A percentile compares a stretch with the other conserved stretches of the same genome.
These are phyloP conservation scores for Eupristina koningsbergeri DNA, from an alignment of 1,140 invertebrate species.

Conservation along the genomic window DNA sequence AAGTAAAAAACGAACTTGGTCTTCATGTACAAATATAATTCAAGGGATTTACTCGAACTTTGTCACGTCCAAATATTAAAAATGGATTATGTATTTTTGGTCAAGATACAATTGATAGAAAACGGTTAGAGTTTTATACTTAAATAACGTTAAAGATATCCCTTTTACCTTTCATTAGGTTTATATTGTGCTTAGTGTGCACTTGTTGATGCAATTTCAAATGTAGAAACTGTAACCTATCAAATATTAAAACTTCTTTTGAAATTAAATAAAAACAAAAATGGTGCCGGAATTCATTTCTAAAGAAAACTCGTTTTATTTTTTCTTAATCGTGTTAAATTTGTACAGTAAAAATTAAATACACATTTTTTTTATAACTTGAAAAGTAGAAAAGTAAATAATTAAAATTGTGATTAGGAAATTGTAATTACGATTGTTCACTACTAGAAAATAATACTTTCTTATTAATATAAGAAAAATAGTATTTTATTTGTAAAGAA, in stretches of 20 bases:
- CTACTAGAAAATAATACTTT: conserved; percentile 33
- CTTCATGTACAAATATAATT: conserved; percentile 27
- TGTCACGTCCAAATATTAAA: conserved; percentile 50
- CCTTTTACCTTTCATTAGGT: conserved; percentile 37
- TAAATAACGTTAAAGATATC: conserved; percentile 54
- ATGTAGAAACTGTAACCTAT: conserved; percentile 25
- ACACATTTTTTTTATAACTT: conserved; percentile 37
- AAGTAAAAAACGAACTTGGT: conserved; percentile 35
- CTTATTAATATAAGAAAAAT: conserved; percentile 33
- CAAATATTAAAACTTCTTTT: conserved; percentile 11
- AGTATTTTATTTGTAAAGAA: conserved; percentile 42
- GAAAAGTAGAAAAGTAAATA: conserved; percentile 23
- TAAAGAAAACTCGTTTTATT: conserved; percentile 30
- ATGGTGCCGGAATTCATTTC: conserved; percentile 10
- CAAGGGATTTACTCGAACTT: conserved; percentile 45
- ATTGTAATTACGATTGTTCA: conserved; percentile 42
- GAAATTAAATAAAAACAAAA: conserved; percentile 31
- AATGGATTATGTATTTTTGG: conserved; percentile 30
- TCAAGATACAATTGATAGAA: conserved; percentile 15
- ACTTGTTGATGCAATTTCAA: conserved; percentile 43
- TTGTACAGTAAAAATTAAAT: conserved; percentile 32
- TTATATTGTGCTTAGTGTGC: conserved; percentile 42
- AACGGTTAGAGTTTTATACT: conserved; percentile 58
- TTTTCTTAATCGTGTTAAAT: conserved; percentile 24
- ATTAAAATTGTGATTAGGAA: conserved; percentile 45